Base-by-base conservation (phyloP, 2,797 vertebrate genomes). In the Apogon hyalosoma region DNA sequence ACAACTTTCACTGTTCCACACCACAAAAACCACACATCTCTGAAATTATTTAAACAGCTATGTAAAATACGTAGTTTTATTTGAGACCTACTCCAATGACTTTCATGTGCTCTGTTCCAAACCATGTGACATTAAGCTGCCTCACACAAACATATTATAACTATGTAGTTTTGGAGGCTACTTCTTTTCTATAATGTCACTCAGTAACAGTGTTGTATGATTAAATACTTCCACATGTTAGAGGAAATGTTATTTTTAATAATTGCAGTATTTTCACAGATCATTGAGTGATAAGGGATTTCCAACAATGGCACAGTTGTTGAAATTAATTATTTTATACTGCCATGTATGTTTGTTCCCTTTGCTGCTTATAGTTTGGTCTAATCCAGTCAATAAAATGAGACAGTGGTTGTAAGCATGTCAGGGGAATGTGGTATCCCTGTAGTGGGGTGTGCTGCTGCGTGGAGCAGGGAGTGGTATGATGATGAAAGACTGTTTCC, bases 401-500 rank as follows among this genome's bases (percentile, higher is more conserved):
- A 52, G 12, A 43, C 24, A 13, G 49, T 46, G 67, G 76, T 46
- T 63, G 36, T 46, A 60, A 58, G 38, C 14, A 60, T 75, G 72
- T 75, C 47, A 54, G 48, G 42, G 43, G 51, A 52, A 51, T 63
- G 33, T 39, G 74, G 75, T 78, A 42, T 79, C 66, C 60, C 60
- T 19, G 28, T 65, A 54, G 73, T 58, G 75, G 42, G 39, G 67
- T 67, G 64, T 79, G 75, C 82, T 78, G 83, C 76, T 75, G 70
- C 56, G 61, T 80, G 82, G 71, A 63, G 74, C 78, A 66, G 61
- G 69, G 79, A 86, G 82, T 80, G 77, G 54, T 80, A 69, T 73
- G 77, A 81, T 86, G 87, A 90, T 89, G 85, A 91, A 89, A 85
- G 80, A 86, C 87, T 86, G 86, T 89, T 91, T 92, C 87, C 87